Evolutionary conservation across 2,888 invertebrate genomes (phyloP), one percentile per base, ranked within the genome.

Genomic region (Chydorus sphaericus): DNA sequence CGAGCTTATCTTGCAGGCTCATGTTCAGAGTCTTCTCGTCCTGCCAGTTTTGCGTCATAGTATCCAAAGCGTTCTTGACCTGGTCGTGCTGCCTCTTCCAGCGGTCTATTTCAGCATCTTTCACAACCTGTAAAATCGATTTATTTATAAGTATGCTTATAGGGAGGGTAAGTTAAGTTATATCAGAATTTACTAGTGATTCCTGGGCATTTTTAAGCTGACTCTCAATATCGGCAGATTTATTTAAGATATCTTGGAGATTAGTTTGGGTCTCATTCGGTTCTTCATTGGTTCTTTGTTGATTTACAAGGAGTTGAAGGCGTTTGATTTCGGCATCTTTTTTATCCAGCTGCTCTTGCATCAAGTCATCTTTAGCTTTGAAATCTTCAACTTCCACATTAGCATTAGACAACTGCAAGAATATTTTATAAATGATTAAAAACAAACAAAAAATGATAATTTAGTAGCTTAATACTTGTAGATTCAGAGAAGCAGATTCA

Each of bases 31-130:
- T 44, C 28, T 44, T 44, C 18, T 44, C 44, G 5, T 44, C 44
- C 14, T 44, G 44, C 44, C 44, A 44, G 18, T 44, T 44, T 26
- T 23, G 26, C 44, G 44, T 44, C 44, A 44, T 44, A n/a, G 44
- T 44, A 8, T 44, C 44, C 23, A 44, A 28, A 26, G 44, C 7
- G 11, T 23, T 14, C 28, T 26, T 44, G 26, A 14, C 44, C 28
- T 44, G 44, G n/a, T 44, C 44, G 4, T 26, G 18, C 14, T 44
- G 44, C 44, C 44, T 44, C 10, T 44, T 23, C n/a, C 23, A 44
- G 3, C 44, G 44, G 5, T 44, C 26, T 6, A 44, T 23, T n/a
- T 44, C 44, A 20, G 26, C 11, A 26, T 44, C 44, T 44, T 44
- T 26, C 18, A 16, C 44, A 26, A 23, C 3, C 44, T 44, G 44